Evolutionary conservation across 1,140 invertebrate genomes (phyloP).

Genomic region (Drosophila punjabiensis): DNA sequence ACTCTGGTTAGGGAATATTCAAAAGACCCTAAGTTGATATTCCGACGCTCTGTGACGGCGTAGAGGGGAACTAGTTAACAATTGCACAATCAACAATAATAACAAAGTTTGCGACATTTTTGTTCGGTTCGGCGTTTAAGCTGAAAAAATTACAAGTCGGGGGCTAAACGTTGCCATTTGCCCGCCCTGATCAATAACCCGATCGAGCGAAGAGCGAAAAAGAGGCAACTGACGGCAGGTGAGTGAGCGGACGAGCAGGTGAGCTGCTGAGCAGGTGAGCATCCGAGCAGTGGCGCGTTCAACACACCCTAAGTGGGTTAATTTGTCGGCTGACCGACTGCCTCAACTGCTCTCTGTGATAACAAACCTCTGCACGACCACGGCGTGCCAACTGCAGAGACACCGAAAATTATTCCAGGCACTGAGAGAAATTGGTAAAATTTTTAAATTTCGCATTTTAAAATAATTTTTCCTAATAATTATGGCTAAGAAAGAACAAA

Average conservation of each 20-base stretch:
- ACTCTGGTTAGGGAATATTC: conserved; percentile 4
- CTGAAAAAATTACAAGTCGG: conserved; percentile 45
- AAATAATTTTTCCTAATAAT: no score
- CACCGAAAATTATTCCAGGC: not conserved
- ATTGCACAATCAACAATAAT: conserved; percentile 64
- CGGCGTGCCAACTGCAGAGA: conserved; percentile 45
- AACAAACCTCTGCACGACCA: conserved; percentile 48
- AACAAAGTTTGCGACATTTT: conserved; percentile 71
- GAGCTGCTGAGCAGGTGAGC: conserved; percentile 16
- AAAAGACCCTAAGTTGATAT: conserved; percentile 1
- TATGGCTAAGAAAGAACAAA: no score
- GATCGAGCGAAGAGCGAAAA: conserved; percentile 11
- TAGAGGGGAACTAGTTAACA: conserved; percentile 60
- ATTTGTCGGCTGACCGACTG: conserved; percentile 40
- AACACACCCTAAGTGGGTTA: conserved; percentile 79
- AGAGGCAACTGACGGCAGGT: conserved; percentile 4
- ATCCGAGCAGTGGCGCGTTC: conserved; percentile 54
- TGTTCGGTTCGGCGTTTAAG: conserved; percentile 44
- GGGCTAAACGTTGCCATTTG: conserved; percentile 63
- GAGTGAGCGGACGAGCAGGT: conserved; percentile 8
- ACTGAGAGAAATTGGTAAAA: not conserved
- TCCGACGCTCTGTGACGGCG: conserved; percentile 19
- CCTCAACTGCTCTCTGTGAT: conserved; percentile 72
- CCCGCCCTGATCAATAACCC: conserved; percentile 60
- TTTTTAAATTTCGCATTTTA: not conserved